Percentiles rank a stretch among this genome's conserved stretches.
These are phyloP conservation scores for Rachycentron canadum DNA, from an alignment of 2,797 vertebrate genomes.

Conservation along the genomic window DNA sequence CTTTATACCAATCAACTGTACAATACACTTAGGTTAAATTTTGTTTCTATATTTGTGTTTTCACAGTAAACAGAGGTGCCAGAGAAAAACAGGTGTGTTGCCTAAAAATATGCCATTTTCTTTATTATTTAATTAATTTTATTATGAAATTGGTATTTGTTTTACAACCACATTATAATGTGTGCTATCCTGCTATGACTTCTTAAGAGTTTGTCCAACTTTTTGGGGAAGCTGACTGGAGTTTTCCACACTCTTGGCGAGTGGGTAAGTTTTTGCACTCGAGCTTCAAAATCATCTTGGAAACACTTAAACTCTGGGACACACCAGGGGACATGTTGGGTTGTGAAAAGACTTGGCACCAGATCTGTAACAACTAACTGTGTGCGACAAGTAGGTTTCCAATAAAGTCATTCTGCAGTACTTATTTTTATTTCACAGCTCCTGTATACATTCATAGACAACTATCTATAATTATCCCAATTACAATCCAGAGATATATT, in stretches of 20 bases:
- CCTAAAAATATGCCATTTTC: background rate
- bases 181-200: conserved; percentile 29
- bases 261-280: conserved; percentile 76
- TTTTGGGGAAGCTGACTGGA: conserved; percentile 78
- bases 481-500: too few species aligned
- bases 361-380: background rate
- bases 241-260: conserved; percentile 79
- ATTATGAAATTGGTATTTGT: background rate
- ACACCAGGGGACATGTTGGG: background rate
- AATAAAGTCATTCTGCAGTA: background rate
- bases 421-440: background rate
- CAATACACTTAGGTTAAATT: background rate
- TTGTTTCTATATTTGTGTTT: background rate
- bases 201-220: conserved; percentile 68
- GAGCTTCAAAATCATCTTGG: conserved; percentile 18
- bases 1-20: background rate
- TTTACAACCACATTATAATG: background rate
- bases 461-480: background rate
- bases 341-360: background rate
- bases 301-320: background rate
- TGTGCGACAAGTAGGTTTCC: background rate
- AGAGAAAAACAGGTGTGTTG: conserved; percentile 75
- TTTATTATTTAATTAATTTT: background rate
- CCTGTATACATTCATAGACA: background rate
- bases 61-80: conserved; percentile 62